Percentiles rank a stretch among this genome's conserved stretches.
Evolutionary conservation across 2,113 vertebrate genomes (phyloP).

Genomic region (Genyomyrus donnyi): DNA sequence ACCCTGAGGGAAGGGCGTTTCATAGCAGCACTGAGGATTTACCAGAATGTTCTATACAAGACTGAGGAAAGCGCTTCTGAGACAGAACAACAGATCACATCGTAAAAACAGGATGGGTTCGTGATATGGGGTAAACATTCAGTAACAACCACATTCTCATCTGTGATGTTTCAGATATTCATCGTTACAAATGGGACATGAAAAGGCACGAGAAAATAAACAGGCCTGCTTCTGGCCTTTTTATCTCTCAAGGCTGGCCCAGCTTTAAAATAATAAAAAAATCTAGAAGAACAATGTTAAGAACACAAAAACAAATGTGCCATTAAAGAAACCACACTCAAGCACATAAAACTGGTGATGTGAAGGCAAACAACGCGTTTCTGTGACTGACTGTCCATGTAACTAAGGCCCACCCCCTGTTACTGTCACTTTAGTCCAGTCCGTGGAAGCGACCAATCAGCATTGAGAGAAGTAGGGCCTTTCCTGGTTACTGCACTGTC

Average conservation of each 20-base stretch:
- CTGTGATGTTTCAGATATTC: background rate
- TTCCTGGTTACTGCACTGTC: background rate
- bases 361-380: background rate
- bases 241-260: background rate
- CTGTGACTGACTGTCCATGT: background rate
- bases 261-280: background rate
- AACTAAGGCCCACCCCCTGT: background rate
- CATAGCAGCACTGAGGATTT: constrained; percentile 13
- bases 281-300: background rate
- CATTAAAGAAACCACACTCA: background rate
- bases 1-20: constrained; percentile 9
- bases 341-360: background rate
- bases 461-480: background rate
- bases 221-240: background rate
- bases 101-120: background rate
- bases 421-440: background rate
- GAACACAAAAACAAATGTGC: background rate
- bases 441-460: background rate
- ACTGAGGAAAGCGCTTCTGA: background rate
- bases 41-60: background rate
- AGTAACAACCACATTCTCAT: background rate
- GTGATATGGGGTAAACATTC: background rate
- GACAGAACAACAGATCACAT: background rate
- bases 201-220: background rate
- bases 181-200: background rate